Base-by-base conservation (phyloP, 2,113 vertebrate genomes). In the Tachycineta bicolor region DNA sequence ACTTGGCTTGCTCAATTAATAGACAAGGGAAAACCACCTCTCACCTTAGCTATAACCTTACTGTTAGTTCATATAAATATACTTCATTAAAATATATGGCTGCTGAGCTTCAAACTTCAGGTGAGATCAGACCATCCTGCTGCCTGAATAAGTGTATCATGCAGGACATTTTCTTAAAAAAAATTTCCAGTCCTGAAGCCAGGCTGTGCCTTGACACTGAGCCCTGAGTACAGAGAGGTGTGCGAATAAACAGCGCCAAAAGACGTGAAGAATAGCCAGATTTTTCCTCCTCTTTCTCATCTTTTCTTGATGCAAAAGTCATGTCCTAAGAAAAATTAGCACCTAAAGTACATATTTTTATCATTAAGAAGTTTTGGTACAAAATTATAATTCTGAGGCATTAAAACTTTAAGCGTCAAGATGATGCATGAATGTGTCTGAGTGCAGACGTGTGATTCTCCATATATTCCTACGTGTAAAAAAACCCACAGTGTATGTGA, bases 241-340 rank as follows among this genome's bases (percentile, higher is more conserved):
- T 20, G 7, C 0, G 0, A 53, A 69, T 34, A 43, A 44, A 22
- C 12, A 73, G 34, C 0, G 0, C 23, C 33, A 24, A 39, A 47
- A 93, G 19, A 41, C 8, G n/a, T 0, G 5, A 33, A 56, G 21
- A 50, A 31, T 11, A 87, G 15, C 11, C 1, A 2, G 9, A 44
- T 11, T 67, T 69, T 70, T 62, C 47, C 19, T 67, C 10, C 15
- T 68, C 28, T 83, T 52, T 65, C 34, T 21, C 4, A n/a, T 37
- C 13, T 55, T 68, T 56, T 7, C 39, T 80, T 39, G 29, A 85
- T 19, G 23, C 63, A 79, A 76, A 80, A 74, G 16, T 28, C 0
- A 56, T 37, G 17, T 65, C 39, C 26, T 43, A 69, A 71, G 53
- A 85, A 87, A 84, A 87, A 3, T 31, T 60, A 53, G 9, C 13